phyloP scores from a whole-genome alignment of 1,140 invertebrate genomes.

The Musca domestica region DNA sequence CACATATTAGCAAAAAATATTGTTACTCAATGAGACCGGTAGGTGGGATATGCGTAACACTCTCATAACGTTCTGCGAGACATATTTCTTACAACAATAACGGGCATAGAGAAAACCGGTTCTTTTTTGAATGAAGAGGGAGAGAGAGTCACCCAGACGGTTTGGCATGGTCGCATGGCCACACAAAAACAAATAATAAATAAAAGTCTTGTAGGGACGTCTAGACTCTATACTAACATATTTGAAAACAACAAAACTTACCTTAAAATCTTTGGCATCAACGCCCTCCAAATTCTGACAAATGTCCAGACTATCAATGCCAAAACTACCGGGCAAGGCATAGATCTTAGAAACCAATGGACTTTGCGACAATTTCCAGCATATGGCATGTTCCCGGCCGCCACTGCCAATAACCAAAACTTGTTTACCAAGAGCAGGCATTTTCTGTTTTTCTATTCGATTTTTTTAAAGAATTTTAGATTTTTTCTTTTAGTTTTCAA shows the following conservation, averaged over 20 bases:
- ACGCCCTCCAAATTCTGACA: constrained; percentile 60
- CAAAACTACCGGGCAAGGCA: constrained; percentile 87
- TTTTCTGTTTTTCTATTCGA: constrained; percentile 30
- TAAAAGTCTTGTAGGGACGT: too few relatives aligned
- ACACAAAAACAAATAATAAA: background rate
- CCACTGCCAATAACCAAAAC: constrained; percentile 88
- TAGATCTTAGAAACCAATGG: constrained; percentile 69
- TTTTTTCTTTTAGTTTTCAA: background rate
- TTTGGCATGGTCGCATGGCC: background rate
- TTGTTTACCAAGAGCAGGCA: constrained; percentile 47
- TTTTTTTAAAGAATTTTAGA: constrained; percentile 21
- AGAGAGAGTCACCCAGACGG: background rate
- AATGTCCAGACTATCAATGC: constrained; percentile 69
- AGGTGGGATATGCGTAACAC: too few relatives aligned
- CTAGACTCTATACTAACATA: too few relatives aligned
- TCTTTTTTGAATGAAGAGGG: background rate
- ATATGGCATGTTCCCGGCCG: constrained; percentile 92
- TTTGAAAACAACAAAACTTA: constrained; percentile 52
- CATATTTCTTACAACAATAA: background rate
- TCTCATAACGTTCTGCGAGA: too few relatives aligned
- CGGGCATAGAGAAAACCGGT: background rate
- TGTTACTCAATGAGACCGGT: too few relatives aligned
- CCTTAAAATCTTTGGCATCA: constrained; percentile 68
- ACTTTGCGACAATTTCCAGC: constrained; percentile 88
- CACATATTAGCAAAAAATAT: too few relatives aligned